These are phyloP conservation scores for Noctua janthe DNA, from an alignment of 2,888 invertebrate species.

Conservation along the genomic window DNA sequence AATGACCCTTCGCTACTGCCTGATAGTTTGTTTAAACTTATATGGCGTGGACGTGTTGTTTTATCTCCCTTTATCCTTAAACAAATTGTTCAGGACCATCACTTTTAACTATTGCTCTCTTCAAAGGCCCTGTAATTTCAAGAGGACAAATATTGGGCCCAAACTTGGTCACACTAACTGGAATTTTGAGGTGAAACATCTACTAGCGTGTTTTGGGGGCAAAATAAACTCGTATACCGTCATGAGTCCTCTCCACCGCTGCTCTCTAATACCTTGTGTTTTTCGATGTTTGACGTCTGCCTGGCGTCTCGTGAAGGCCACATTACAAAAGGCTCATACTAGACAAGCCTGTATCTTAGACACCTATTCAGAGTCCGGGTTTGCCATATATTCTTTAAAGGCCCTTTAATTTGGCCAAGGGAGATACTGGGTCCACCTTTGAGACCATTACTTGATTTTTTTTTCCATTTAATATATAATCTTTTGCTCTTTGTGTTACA, in stretches of 20 bases:
- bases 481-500: conserved; percentile 31
- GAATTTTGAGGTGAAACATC: not conserved
- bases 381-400: not conserved
- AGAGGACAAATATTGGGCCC: not conserved
- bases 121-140: not conserved
- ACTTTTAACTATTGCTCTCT: not conserved
- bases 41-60: not conserved
- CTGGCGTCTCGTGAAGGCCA: not conserved
- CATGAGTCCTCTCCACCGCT: not conserved
- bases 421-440: not conserved
- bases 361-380: not conserved
- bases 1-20: no score
- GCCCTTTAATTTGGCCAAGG: not conserved
- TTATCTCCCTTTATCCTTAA: not conserved
- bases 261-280: not conserved
- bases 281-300: not conserved
- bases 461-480: not conserved
- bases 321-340: not conserved
- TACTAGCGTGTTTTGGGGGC: not conserved
- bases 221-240: not conserved
- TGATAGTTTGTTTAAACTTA: not conserved
- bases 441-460: no score
- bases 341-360: not conserved
- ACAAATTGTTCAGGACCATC: not conserved
- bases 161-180: not conserved